Evolutionary conservation across 2,797 vertebrate genomes (phyloP).

Genomic region (Argentina silus): DNA sequence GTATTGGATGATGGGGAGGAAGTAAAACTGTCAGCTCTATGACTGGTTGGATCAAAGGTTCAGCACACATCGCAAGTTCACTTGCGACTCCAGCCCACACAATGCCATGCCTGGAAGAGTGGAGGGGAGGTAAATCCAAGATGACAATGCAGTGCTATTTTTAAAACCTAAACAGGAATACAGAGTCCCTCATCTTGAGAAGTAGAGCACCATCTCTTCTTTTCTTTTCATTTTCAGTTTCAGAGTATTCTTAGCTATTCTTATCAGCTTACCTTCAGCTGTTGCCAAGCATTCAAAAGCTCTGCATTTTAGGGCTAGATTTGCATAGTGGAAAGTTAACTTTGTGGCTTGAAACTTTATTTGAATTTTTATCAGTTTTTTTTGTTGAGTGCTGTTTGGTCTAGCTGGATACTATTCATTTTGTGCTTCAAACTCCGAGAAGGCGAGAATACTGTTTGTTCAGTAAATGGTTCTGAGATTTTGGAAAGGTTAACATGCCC

Average conservation of each 20-base stretch:
- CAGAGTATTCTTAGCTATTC: slow-evolving; percentile 5
- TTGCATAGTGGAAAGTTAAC: slow-evolving; percentile 27
- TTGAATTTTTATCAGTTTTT: background rate
- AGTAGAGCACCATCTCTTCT: slow-evolving; percentile 34
- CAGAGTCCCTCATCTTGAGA: slow-evolving; percentile 16
- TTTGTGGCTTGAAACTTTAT: background rate
- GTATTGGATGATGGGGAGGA: slow-evolving; percentile 29
- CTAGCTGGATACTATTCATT: no score
- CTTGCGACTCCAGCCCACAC: slow-evolving; percentile 21
- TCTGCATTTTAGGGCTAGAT: slow-evolving; percentile 39
- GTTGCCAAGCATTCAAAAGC: slow-evolving; percentile 27
- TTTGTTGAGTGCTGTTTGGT: background rate
- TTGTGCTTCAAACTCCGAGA: no score
- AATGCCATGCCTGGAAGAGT: slow-evolving; percentile 15
- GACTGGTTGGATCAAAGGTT: slow-evolving; percentile 33
- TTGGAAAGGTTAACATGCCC: background rate
- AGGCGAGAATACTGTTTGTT: background rate
- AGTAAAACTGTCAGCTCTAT: slow-evolving; percentile 26
- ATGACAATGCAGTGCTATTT: slow-evolving; percentile 60
- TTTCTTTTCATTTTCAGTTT: slow-evolving; percentile 32
- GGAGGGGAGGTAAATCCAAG: slow-evolving; percentile 34
- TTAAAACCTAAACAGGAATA: slow-evolving; percentile 34
- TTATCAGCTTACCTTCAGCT: background rate
- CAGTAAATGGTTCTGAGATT: background rate
- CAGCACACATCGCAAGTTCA: slow-evolving; percentile 2